These are phyloP conservation scores for Desmophyllum pertusum DNA, from an alignment of 92 coral and sea anemone species.

Conservation along the genomic window DNA sequence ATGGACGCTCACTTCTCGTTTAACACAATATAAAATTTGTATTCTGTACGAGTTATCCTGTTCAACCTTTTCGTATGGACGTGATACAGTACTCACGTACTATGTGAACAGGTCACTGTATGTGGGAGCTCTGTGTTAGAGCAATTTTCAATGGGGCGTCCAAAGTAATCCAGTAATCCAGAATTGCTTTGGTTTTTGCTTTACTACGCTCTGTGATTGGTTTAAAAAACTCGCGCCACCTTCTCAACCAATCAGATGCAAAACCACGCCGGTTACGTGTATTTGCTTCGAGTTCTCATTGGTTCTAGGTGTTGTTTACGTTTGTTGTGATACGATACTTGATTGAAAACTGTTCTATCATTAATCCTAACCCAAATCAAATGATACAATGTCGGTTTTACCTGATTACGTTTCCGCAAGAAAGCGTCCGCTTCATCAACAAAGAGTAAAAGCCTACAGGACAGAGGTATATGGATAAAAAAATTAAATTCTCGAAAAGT, in stretches of 20 bases:
- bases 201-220: no score
- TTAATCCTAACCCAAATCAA: not conserved
- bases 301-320: no score
- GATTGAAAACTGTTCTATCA: no score
- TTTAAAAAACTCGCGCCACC: no score
- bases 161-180: no score
- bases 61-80: not conserved
- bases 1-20: not conserved
- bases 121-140: not conserved
- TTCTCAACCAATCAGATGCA: no score
- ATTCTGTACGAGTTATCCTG: not conserved
- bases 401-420: slow-evolving; percentile 92
- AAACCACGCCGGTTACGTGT: no score
- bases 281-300: no score
- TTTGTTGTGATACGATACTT: no score
- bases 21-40: not conserved
- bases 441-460: slow-evolving; percentile 66
- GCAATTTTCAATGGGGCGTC: no score
- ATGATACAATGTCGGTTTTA: slow-evolving; percentile 5
- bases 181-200: no score
- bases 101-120: not conserved
- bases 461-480: not conserved
- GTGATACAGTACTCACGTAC: not conserved
- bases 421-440: slow-evolving; percentile 99
- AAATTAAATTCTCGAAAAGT: not conserved